phyloP scores from a whole-genome alignment of 2,797 vertebrate species.

The Lycodopsis pacificus region DNA sequence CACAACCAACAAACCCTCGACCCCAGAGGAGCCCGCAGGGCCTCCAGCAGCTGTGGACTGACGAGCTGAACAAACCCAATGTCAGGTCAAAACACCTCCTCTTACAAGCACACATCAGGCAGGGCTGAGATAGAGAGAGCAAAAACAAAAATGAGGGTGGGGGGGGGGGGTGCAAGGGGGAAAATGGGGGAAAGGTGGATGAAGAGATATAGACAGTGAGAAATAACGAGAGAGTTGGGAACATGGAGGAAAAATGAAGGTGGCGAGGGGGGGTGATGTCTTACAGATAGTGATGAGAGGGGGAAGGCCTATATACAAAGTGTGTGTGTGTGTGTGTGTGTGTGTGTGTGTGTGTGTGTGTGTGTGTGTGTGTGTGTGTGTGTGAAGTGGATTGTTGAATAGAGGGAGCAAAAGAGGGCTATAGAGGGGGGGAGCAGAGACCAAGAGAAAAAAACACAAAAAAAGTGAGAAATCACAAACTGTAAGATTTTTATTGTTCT shows the following conservation, averaged over 20 bases:
- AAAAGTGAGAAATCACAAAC: conserved; percentile 54
- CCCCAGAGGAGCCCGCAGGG: conserved; percentile 65
- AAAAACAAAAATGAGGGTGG: background rate
- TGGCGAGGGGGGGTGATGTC: conserved; percentile 20
- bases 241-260: conserved; percentile 53
- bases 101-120: conserved; percentile 63
- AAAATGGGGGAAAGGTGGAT: conserved; percentile 22
- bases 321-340: conserved; percentile 39
- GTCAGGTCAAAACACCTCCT: conserved; percentile 70
- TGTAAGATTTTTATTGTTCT: conserved; percentile 34
- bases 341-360: conserved; percentile 7
- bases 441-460: conserved; percentile 48
- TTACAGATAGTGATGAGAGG: conserved; percentile 48
- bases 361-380: conserved; percentile 4
- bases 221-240: conserved; percentile 61
- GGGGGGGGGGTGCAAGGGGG: background rate
- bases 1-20: conserved; percentile 60
- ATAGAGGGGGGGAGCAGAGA: conserved; percentile 25
- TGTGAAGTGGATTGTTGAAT: conserved; percentile 2
- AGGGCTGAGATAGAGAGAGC: conserved; percentile 13
- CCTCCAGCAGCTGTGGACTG: conserved; percentile 67
- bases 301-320: conserved; percentile 11
- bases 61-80: conserved; percentile 74
- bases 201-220: conserved; percentile 43
- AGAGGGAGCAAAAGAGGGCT: conserved; percentile 28